phyloP scores from a whole-genome alignment of 2,113 vertebrate species.

The Serilophus lunatus region DNA sequence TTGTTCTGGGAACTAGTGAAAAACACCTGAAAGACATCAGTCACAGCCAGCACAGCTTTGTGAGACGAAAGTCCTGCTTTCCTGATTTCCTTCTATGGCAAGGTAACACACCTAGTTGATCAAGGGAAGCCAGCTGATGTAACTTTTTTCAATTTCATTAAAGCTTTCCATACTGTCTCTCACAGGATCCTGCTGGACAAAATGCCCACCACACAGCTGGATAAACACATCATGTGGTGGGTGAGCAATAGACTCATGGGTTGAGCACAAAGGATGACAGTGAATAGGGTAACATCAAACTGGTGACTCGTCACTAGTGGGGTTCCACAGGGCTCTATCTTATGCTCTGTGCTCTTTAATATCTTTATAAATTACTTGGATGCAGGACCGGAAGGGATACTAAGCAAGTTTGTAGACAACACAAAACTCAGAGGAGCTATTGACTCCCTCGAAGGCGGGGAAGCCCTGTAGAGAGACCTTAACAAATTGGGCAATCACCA shows the following conservation, averaged over 20 bases:
- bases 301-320: neutral
- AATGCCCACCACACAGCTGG: neutral
- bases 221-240: neutral
- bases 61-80: neutral
- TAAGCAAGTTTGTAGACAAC: neutral
- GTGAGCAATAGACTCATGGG: neutral
- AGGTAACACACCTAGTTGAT: neutral
- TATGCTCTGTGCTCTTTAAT: neutral
- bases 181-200: neutral
- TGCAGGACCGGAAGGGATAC: neutral
- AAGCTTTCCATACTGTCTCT: neutral
- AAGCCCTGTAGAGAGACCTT: neutral
- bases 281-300: neutral
- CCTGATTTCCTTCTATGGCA: neutral
- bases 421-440: neutral
- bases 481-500: neutral
- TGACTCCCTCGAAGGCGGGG: neutral
- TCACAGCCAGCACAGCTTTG: neutral
- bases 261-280: neutral
- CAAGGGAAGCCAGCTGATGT: neutral
- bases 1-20: neutral
- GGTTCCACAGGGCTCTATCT: neutral
- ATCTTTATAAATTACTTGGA: neutral
- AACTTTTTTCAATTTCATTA: neutral
- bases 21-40: neutral